phyloP scores from a whole-genome alignment of 2,113 vertebrate genomes.

The Sclerurus mexicanus region DNA sequence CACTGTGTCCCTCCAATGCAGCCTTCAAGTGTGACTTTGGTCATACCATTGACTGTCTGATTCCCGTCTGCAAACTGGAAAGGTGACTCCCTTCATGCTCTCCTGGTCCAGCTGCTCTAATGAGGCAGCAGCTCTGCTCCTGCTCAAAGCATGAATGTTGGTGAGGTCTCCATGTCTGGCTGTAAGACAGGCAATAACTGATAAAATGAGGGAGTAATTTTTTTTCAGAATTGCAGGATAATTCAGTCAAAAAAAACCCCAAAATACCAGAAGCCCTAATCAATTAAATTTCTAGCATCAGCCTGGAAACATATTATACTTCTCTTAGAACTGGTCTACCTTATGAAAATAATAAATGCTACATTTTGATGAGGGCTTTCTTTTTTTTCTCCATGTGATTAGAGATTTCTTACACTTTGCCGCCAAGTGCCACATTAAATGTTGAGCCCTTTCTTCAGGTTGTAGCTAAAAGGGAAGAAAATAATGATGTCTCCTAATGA shows the following conservation, averaged over 20 bases:
- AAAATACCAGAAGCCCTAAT: background rate
- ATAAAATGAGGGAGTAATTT: background rate
- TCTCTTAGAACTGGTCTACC: background rate
- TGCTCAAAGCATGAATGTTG: background rate
- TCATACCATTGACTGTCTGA: background rate
- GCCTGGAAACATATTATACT: background rate
- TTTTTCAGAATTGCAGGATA: constrained; percentile 1
- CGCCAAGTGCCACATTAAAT: background rate
- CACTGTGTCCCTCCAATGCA: background rate
- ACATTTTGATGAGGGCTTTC: background rate
- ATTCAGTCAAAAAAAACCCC: background rate
- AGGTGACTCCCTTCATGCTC: background rate
- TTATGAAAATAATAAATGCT: constrained; percentile 67
- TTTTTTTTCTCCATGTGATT: background rate
- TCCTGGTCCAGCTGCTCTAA: background rate
- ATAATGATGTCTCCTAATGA: constrained; percentile 29
- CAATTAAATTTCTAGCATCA: constrained; percentile 1
- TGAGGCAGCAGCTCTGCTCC: background rate
- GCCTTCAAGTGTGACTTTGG: background rate
- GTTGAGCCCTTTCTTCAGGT: background rate
- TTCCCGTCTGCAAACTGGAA: background rate
- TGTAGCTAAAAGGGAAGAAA: background rate
- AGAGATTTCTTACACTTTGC: background rate
- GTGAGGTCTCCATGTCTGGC: background rate
- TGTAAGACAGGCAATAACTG: background rate